Conservation (phyloP, 1,140 invertebrate species). For the Aethina tumida region DNA sequence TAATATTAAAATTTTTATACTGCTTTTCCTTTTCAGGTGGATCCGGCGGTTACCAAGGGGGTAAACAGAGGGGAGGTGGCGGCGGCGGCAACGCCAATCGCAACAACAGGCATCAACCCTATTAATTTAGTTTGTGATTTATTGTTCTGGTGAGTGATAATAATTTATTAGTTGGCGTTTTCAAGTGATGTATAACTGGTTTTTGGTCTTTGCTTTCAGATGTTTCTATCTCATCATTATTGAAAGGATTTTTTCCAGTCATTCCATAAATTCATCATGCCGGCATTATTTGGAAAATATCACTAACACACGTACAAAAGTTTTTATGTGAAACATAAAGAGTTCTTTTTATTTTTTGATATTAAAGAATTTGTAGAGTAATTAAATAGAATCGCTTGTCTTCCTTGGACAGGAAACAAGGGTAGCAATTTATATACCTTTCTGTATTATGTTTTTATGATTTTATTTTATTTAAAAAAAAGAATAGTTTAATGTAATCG, state of each 20-base stretch:
- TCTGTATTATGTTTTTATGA: slow-evolving; percentile 12
- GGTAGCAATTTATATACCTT: slow-evolving; percentile 6
- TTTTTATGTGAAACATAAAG: slow-evolving; percentile 11
- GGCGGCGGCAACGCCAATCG: slow-evolving; percentile 50
- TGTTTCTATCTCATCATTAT: slow-evolving; percentile 8
- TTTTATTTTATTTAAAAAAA: too few relatives aligned
- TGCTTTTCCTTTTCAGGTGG: slow-evolving; percentile 37
- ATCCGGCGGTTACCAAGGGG: slow-evolving; percentile 46
- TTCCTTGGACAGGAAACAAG: slow-evolving; percentile 1
- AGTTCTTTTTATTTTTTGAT: slow-evolving; percentile 11
- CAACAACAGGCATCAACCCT: slow-evolving; percentile 68
- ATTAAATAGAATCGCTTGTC: slow-evolving; percentile 4
- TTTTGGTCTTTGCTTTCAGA: slow-evolving; percentile 5
- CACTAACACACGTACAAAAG: slow-evolving; percentile 10
- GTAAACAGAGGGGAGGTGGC: slow-evolving; percentile 53
- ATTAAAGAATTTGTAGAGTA: slow-evolving; percentile 3
- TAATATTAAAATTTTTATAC: slow-evolving; percentile 34
- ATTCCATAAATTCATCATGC: slow-evolving; percentile 14
- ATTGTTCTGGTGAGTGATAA: slow-evolving; percentile 9
- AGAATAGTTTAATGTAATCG: slow-evolving; percentile 12
- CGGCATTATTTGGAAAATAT: slow-evolving; percentile 10
- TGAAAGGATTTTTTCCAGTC: slow-evolving; percentile 11
- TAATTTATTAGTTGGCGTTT: slow-evolving; percentile 1
- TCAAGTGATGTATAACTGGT: neutral
- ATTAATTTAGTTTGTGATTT: slow-evolving; percentile 39